Conservation (phyloP, 2,888 invertebrate species). For the Stomorhina lunata region DNA sequence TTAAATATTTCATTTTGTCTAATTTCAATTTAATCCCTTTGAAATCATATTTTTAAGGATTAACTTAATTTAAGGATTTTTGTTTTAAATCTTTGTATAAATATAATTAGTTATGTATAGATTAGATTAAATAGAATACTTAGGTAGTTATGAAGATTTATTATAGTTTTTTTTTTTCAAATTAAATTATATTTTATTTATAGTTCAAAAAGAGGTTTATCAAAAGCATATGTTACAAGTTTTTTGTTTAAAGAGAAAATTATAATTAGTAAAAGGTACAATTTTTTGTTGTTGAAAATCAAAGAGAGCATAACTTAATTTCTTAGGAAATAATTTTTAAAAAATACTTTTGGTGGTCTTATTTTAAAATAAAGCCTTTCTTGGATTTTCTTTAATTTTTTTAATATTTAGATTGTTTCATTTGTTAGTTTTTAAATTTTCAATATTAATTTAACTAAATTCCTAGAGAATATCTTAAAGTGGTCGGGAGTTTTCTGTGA, state of each 20-base stretch:
- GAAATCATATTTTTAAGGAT: too few species aligned
- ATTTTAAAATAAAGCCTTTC: conserved; percentile 42
- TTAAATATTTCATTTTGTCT: conserved; percentile 23
- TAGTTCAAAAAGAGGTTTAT: too few species aligned
- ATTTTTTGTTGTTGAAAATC: conserved; percentile 29
- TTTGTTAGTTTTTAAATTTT: neutral
- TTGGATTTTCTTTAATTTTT: neutral
- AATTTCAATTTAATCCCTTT: too few species aligned
- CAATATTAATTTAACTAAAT: conserved; percentile 43
- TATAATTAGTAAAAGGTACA: conserved; percentile 36
- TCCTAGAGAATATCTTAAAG: conserved; percentile 19
- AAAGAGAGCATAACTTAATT: neutral
- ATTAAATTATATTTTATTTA: too few species aligned
- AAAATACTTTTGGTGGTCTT: conserved; percentile 23
- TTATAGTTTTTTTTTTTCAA: too few species aligned
- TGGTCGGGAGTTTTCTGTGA: conserved; percentile 8
- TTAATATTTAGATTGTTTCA: conserved; percentile 16
- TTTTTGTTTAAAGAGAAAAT: too few species aligned
- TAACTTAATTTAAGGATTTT: too few species aligned
- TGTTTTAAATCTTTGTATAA: too few species aligned
- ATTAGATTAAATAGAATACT: too few species aligned
- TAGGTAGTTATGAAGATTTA: too few species aligned
- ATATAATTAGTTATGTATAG: too few species aligned
- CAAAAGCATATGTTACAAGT: too few species aligned
- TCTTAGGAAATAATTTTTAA: neutral